Evolutionary conservation across 2,113 vertebrate genomes (phyloP), one percentile per base, ranked within the genome.

Genomic region (Anhinga anhinga): DNA sequence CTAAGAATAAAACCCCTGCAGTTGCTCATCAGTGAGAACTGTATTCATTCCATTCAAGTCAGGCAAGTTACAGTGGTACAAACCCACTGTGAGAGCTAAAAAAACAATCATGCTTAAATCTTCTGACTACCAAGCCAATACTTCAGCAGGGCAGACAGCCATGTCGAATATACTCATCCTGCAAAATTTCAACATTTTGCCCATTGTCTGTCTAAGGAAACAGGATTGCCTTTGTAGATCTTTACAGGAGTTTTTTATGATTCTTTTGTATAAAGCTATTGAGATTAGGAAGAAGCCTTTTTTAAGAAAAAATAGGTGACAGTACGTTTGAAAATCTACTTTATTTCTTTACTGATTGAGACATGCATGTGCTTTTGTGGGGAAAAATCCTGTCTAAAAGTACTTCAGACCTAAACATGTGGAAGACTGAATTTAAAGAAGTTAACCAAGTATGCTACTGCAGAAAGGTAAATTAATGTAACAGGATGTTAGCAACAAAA

Each of bases 41-140:
- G 55, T 61, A 83, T 94, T 96, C 47, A 81, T 88, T 94, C 95
- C 69, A 74, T 93, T 97, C 85, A 93, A 82, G 85, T 44, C 86
- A 81, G 81, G 77, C 89, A 50, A 95, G 88, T 82, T 96, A 53
- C 70, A 95, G 89, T 76, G 88, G 80, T 88, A 67, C 82, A 88
- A 70, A 79, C 55, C 82, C 59, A 88, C 84, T 86, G 79, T 42
- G 76, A 86, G 82, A 38, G 55, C 78, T 82, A 52, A 88, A 92
- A 96, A 83, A 88, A 10, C 65, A 93, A 81, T 88, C 76, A 63
- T 27, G 67, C 82, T 90, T 78, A 73, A 93, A 88, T 67, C 76
- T 63, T 94, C 86, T 83, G 93, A 88, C 76, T 83, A 32, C 71
- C 32, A 47, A 65, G 65, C 27, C 79, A 63, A 40, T 44, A 67